Base-by-base conservation (phyloP, 92 coral and sea anemone species). In the Siderastrea radians region DNA sequence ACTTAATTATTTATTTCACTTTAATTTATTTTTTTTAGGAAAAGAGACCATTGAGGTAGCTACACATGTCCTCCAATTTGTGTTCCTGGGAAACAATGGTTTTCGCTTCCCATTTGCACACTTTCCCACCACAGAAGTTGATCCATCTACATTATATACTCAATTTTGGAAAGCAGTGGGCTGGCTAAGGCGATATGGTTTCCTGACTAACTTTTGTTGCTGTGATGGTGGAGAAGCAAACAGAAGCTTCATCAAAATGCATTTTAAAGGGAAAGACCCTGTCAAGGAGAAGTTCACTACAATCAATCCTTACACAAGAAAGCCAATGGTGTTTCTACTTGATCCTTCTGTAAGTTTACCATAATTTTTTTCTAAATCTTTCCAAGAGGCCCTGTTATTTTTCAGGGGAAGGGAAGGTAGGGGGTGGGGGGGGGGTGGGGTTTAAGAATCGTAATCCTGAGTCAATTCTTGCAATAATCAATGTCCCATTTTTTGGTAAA, bases 41-140 rank as follows among this genome's bases (percentile, higher is more conserved):
- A 78, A 87, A 68, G 89, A 77, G n/a, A 80, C 73, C 6, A 49
- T 80, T 1, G 68, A 90, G 60, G 72, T 93, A 45, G 91, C 91
- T 1, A 81, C 66, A 1, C 89, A 87, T 69, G 93, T 93, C 13
- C 78, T 90, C 0, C 96, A 90, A 68, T 90, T 93, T 69, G 93
- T 89, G 12, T 89, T 93, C 45, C 38, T 86, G 11, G 78, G 91
- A 7, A 66, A 89, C 55, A 68, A 57, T 58, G 95, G 93, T 1
- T 93, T 93, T 78, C 63, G 92, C 15, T 88, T 88, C 74, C 92
- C 95, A 12, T 92, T 92, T 70, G 82, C 90, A 14, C 95, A 92
- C 59, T 92, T 62, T 2, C 92, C 95, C 43, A 84, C 90, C 3
- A 91, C 60, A 72, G 86, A 87, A 46, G 89, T 80, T 7, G 86